Evolutionary conservation across 2,113 vertebrate genomes (phyloP).

Genomic region (Indri indri): DNA sequence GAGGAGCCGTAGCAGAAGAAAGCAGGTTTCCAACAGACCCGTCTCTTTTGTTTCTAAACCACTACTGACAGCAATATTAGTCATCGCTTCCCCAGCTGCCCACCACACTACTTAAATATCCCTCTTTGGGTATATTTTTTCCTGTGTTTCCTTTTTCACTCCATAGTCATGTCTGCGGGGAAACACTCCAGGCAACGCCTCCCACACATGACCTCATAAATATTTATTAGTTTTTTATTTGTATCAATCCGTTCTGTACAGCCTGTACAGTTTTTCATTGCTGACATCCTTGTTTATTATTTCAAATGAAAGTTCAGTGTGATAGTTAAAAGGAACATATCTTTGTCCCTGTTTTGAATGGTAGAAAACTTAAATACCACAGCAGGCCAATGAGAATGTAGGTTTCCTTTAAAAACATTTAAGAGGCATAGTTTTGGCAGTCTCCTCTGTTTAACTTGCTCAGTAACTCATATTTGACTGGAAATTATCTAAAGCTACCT

Average conservation of each 20-base stretch:
- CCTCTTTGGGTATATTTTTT: conserved; percentile 30
- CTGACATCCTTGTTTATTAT: conserved; percentile 3
- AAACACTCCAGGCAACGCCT: conserved; percentile 60
- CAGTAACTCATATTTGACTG: background rate
- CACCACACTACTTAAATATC: conserved; percentile 47
- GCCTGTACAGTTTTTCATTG: background rate
- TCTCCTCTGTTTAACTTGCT: background rate
- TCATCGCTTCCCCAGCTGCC: conserved; percentile 3
- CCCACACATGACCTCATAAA: conserved; percentile 51
- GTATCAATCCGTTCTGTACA: conserved; percentile 11
- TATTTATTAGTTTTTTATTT: conserved; percentile 61
- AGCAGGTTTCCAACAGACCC: background rate
- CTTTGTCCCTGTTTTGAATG: background rate
- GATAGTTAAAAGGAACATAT: background rate
- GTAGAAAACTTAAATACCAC: background rate
- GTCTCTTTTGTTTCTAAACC: conserved; percentile 34
- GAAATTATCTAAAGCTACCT: conserved; percentile 13
- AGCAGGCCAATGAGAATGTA: background rate
- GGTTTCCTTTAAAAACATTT: background rate
- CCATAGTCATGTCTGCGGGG: background rate
- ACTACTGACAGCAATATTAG: conserved; percentile 23
- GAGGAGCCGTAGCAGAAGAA: background rate
- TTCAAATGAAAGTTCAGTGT: background rate
- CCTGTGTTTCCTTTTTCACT: conserved; percentile 35
- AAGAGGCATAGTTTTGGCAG: background rate